Conservation (phyloP, 2,888 invertebrate genomes). For the Crocallis elinguaria region DNA sequence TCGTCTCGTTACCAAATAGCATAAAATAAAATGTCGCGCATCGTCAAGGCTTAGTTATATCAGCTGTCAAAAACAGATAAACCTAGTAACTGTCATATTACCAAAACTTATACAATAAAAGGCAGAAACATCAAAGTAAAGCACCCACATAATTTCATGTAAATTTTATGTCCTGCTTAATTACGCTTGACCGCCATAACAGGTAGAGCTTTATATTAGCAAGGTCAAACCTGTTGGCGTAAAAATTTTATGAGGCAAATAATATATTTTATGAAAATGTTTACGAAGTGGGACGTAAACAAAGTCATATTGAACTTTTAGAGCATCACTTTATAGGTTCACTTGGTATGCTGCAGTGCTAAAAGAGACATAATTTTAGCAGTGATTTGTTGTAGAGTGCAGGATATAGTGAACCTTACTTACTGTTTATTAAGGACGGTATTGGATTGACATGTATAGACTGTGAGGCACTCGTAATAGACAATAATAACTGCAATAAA, state of each 20-base stretch:
- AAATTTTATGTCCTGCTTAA: background rate
- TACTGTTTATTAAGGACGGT: background rate
- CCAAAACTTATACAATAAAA: too few species aligned
- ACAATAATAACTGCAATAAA: too few species aligned
- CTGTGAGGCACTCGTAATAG: too few species aligned
- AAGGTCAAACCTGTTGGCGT: constrained; percentile 14
- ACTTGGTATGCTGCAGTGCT: constrained; percentile 7
- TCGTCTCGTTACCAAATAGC: too few species aligned
- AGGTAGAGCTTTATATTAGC: background rate
- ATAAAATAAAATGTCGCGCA: too few species aligned
- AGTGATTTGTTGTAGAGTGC: background rate
- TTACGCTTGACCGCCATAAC: constrained; percentile 2
- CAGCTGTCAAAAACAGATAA: too few species aligned
- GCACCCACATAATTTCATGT: background rate
- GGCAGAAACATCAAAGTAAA: too few species aligned
- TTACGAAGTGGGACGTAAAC: constrained; percentile 33
- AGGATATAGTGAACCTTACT: background rate
- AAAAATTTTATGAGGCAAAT: constrained; percentile 16
- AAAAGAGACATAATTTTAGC: background rate
- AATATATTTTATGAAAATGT: constrained; percentile 29
- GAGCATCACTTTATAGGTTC: constrained; percentile 25
- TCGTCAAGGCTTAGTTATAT: too few species aligned
- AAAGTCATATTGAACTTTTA: constrained; percentile 33
- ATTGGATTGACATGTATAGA: background rate
- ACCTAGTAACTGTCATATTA: too few species aligned